Conservation (phyloP, 1,140 invertebrate species). For the Danaus melanippus region DNA sequence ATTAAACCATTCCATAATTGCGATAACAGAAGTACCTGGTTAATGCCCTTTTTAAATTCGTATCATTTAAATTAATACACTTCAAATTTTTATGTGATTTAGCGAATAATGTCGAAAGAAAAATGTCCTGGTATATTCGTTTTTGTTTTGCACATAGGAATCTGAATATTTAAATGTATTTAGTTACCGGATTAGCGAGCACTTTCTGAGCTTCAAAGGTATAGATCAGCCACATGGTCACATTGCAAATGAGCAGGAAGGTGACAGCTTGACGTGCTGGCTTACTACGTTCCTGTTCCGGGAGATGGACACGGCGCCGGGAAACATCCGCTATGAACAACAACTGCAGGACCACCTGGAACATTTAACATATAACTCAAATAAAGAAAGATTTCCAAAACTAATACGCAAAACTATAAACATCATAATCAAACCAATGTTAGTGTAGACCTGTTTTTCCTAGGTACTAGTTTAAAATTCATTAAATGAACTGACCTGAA, state of each 20-base stretch:
- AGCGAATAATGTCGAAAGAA: too few species aligned
- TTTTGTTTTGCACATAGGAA: too few species aligned
- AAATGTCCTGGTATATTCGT: too few species aligned
- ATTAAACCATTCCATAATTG: too few species aligned
- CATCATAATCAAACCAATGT: too few species aligned
- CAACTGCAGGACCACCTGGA: slow-evolving; percentile 89
- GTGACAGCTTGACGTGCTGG: slow-evolving; percentile 96
- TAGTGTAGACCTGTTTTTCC: too few species aligned
- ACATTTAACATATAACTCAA: slow-evolving; percentile 10
- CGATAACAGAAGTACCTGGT: too few species aligned
- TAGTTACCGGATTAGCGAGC: slow-evolving; percentile 86
- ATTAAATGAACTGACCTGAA: slow-evolving; percentile 75
- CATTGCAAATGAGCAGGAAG: slow-evolving; percentile 94
- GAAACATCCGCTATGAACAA: slow-evolving; percentile 96
- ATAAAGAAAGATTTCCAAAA: neutral
- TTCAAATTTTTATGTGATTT: too few species aligned
- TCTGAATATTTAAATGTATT: neutral
- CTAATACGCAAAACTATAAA: too few species aligned
- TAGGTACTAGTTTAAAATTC: neutral
- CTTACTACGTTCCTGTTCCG: slow-evolving; percentile 93
- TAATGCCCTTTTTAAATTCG: too few species aligned
- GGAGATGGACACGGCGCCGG: slow-evolving; percentile 88
- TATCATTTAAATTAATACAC: too few species aligned
- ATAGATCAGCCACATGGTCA: slow-evolving; percentile 96
- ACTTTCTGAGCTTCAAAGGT: slow-evolving; percentile 97